Conservation (phyloP, 2,113 vertebrate species). For the Silurus meridionalis region DNA sequence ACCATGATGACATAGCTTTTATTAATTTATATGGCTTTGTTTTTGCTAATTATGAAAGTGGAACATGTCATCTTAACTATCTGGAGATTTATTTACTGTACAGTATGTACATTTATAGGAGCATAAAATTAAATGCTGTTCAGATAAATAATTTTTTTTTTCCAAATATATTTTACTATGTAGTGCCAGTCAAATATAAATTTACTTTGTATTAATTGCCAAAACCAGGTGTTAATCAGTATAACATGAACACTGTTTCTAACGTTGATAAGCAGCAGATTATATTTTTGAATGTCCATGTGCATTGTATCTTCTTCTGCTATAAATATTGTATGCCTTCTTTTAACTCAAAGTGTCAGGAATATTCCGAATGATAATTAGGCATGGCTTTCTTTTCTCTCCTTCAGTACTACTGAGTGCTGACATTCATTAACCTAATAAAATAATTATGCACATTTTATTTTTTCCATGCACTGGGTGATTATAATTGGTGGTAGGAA, state of each 20-base stretch:
- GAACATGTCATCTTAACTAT: not conserved
- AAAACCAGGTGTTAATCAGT: not conserved
- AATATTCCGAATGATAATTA: not conserved
- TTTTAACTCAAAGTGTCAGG: not conserved
- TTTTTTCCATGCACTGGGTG: not conserved
- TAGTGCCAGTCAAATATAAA: not conserved
- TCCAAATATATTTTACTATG: not conserved
- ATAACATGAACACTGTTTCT: not conserved
- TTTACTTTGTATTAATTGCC: not conserved
- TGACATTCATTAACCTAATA: no score
- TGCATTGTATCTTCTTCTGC: not conserved
- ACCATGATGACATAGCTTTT: constrained; percentile 1
- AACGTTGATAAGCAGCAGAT: not conserved
- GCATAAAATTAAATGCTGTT: not conserved
- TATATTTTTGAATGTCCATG: not conserved
- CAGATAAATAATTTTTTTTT: not conserved
- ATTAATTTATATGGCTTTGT: not conserved
- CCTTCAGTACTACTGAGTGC: no score
- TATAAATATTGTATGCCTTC: not conserved
- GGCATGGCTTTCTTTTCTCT: not conserved
- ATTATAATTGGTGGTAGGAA: not conserved
- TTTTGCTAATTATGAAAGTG: not conserved
- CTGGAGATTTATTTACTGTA: not conserved
- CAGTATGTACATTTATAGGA: not conserved
- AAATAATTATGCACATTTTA: not conserved